Base-by-base conservation (phyloP, 2,113 vertebrate species). In the Raja brachyura region DNA sequence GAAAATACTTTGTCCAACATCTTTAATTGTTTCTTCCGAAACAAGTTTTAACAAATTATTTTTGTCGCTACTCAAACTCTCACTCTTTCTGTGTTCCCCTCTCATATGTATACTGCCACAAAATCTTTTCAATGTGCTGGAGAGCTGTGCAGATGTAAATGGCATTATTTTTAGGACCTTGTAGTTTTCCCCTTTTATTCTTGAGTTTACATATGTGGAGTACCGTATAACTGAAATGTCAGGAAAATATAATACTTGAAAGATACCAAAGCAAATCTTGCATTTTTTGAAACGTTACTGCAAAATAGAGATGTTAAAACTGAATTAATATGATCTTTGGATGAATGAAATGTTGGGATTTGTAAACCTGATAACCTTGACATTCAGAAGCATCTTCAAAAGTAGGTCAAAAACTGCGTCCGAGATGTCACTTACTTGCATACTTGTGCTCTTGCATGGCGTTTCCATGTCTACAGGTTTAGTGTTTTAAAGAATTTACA, bases 401-500 rank as follows among this genome's bases (percentile, higher is more conserved):
- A 70, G 11, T 33, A 59, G 31, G 31, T 63, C 68, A 92, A 39
- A 8, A 25, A 70, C 11, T 73, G 18, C 68, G 25, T 54, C 66
- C 6, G 1, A 92, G 68, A 39, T 54, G 16, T 90, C 31, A 39
- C 4, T 54, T 68, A 11, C 66, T 73, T 92, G 88, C 8, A 48
- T 48, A 7, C 48, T 92, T 92, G 66, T 48, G 22, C 68, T 74
- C 10, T 73, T 2, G 9, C 31, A 48, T 68, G 88, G 18, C 63
- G 5, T 68, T 25, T 73, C 88, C 88, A 70, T 9, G 66, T 48
- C 83, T 63, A 31, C 83, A 63, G 83, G 59, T 48, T 92, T 73
- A 92, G 66, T 20, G 54, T 92, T 73, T 92, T 31, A 92, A 92
- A 74, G 70, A 92, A 70, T 68, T 92, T 92, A 70, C 7, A 70